Evolutionary conservation across 2,797 vertebrate species (phyloP), one percentile per base, ranked within the genome.

Genomic region (Pseudotriccus pelzelni): DNA sequence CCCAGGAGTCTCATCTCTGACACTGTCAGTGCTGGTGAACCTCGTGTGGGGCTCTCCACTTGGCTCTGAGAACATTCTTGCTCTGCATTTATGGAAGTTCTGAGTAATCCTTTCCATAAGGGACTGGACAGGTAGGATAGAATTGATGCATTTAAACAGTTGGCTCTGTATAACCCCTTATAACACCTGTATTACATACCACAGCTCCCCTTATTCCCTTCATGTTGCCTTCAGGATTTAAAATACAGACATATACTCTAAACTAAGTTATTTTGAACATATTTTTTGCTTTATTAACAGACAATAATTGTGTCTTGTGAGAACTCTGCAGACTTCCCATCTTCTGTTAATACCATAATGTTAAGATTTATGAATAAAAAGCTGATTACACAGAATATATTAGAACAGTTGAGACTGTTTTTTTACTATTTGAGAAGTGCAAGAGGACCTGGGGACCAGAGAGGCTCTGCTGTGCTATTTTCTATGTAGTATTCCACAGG

Each of bases 71-170:
- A 58, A 87, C 77, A 77, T 53, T 82, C 88, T 95, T 94, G 60
- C 44, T 91, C 70, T 96, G 32, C 79, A n/a, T 95, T 97, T 96
- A 41, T 87, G 87, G 94, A 89, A 96, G 83, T 47, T 87, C 37
- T 73, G 83, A 84, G 80, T 92, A 95, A 94, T 93, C 76, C 55
- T 90, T 89, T 92, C 77, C 76, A 6, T 79, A 74, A 89, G 67
- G 87, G 70, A 88, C 82, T 84, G 66, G 87, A 15, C 72, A 95
- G 84, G 60, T 95, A 34, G 56, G 80, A 91, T 62, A 86, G 32
- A 62, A 41, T 32, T 34, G 32, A 34, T 58, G 22, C 27, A 8
- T 84, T 76, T 81, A 46, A 16, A 37, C 16, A 53, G 30, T 9
- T 12, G 20, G 5, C 62, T 75, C 30, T 62, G 0, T 70, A 9